phyloP scores from a whole-genome alignment of 2,113 vertebrate species.

The Prionailurus viverrinus region DNA sequence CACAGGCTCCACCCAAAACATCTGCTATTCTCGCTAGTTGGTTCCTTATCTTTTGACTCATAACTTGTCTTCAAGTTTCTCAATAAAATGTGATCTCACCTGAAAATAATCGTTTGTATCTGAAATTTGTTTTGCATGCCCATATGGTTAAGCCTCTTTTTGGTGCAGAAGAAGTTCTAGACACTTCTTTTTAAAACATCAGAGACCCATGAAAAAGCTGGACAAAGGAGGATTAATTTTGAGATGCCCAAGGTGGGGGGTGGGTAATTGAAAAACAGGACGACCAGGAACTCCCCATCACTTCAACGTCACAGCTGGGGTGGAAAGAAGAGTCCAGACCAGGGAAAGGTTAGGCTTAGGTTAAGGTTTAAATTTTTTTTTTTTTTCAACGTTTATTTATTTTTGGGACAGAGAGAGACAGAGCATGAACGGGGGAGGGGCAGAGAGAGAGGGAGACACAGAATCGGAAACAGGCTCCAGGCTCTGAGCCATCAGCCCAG shows the following conservation, averaged over 20 bases:
- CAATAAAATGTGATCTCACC: background rate
- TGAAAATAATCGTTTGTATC: constrained; percentile 34
- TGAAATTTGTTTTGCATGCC: constrained; percentile 5
- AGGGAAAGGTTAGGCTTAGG: background rate
- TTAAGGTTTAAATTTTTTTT: background rate
- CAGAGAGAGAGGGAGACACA: too few relatives aligned
- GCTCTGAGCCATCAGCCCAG: too few relatives aligned
- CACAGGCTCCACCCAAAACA: background rate
- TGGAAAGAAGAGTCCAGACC: background rate
- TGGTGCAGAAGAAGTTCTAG: background rate
- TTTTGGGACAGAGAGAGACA: too few relatives aligned
- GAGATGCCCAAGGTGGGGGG: background rate
- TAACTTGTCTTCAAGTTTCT: background rate
- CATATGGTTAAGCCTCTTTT: background rate
- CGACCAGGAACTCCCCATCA: background rate
- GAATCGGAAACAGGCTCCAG: too few relatives aligned
- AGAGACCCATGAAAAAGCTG: background rate
- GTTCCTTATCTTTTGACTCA: constrained; percentile 57
- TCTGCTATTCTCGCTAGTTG: background rate
- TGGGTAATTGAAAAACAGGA: constrained; percentile 32
- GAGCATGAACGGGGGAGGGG: too few relatives aligned
- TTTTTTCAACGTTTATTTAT: too few relatives aligned
- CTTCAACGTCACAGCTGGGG: background rate
- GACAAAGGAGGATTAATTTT: background rate
- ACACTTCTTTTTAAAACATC: background rate